phyloP scores from a whole-genome alignment of 2,888 invertebrate species.

The Mesorhabditis belari region DNA sequence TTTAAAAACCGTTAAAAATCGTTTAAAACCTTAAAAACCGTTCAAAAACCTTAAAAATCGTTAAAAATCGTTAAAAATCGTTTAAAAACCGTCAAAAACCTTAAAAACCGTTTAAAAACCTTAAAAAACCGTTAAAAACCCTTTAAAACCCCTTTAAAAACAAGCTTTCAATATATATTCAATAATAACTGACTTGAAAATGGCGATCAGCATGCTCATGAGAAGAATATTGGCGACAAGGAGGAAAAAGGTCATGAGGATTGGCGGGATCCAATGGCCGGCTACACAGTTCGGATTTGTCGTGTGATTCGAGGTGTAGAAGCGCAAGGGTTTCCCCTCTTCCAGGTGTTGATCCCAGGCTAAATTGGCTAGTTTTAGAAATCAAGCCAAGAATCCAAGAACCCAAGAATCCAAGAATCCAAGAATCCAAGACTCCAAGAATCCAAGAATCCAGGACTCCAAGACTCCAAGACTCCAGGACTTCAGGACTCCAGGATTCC shows the following conservation, averaged over 20 bases:
- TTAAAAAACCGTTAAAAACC: not conserved
- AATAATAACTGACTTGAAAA: constrained; percentile 79
- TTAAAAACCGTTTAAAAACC: not conserved
- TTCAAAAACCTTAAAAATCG: too few relatives aligned
- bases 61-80: not conserved
- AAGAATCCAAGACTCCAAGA: too few relatives aligned
- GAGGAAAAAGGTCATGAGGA: constrained; percentile 87
- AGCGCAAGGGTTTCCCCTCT: constrained; percentile 18
- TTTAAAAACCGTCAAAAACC: not conserved
- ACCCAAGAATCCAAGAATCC: too few relatives aligned
- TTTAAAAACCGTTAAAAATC: too few relatives aligned
- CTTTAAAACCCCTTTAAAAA: not conserved
- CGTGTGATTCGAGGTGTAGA: constrained; percentile 14
- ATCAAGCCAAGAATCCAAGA: not conserved
- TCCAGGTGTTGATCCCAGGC: constrained; percentile 48
- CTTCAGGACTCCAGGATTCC: too few relatives aligned
- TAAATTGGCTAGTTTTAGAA: too few relatives aligned
- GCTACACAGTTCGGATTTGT: constrained; percentile 37
- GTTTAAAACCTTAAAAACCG: too few relatives aligned
- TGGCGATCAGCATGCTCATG: constrained; percentile 92
- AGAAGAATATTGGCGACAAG: constrained; percentile 91
- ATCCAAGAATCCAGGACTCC: too few relatives aligned
- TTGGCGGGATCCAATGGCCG: constrained; percentile 73
- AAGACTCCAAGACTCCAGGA: too few relatives aligned
- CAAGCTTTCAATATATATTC: not conserved